These are phyloP conservation scores for Dasyornis broadbenti DNA, from an alignment of 2,113 vertebrate species.

Conservation along the genomic window DNA sequence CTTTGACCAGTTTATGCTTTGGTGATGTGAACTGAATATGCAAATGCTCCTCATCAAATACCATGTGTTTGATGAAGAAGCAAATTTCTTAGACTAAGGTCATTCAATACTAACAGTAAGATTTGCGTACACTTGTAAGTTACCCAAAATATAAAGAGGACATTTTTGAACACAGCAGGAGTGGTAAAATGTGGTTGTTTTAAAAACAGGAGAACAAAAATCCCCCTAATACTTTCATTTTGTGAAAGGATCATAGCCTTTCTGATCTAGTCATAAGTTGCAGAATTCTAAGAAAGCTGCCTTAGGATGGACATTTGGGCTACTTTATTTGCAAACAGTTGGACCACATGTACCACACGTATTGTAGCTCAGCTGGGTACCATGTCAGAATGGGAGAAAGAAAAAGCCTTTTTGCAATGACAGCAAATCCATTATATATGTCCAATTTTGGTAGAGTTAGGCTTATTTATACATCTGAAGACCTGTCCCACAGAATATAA, in stretches of 20 bases:
- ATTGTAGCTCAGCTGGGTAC: not conserved
- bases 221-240: not conserved
- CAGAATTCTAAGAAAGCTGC: not conserved
- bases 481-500: not conserved
- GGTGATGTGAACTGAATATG: not conserved
- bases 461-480: not conserved
- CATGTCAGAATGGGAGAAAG: rapidly evolving
- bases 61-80: not conserved
- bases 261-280: rapidly evolving
- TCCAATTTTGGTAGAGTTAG: not conserved
- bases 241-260: not conserved
- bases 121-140: not conserved
- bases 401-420: not conserved
- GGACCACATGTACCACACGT: not conserved
- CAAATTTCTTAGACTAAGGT: not conserved
- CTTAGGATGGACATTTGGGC: not conserved
- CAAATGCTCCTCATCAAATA: not conserved
- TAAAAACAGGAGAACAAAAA: not conserved
- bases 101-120: not conserved
- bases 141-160: not conserved
- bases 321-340: not conserved
- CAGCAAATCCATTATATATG: not conserved
- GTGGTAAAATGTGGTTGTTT: not conserved
- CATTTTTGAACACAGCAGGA: not conserved
- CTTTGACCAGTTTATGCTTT: not conserved